Evolutionary conservation across 2,888 invertebrate species (phyloP), one percentile per base, ranked within the genome.

Genomic region (Phalangium opilio): DNA sequence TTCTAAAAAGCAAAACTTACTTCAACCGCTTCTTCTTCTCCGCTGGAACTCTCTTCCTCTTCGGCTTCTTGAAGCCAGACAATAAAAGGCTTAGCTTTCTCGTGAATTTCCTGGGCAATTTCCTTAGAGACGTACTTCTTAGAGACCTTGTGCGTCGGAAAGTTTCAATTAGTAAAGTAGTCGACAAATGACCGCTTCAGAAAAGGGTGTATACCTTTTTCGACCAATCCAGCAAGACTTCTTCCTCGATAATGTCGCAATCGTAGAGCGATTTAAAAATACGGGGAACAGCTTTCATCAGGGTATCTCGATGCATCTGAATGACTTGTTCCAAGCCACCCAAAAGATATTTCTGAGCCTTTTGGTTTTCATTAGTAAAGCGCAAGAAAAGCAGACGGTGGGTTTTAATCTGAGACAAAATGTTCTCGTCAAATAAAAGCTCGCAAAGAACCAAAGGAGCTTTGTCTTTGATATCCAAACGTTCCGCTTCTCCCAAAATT

Each of bases 251-350:
- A 60, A 98, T 83, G 70, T 98, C 98, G 58, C 73, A 67, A 70
- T 98, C 96, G 70, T 98, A 98, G 62, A 98, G 78, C 56, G 83
- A 70, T 74, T 90, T 90, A 57, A 91, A 75, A 59, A 90, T 80
- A 64, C 80, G 81, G 57, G 87, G 78, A 59, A 91, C 85, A 67
- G 89, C 89, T 49, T 81, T 75, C 74, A 96, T 76, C 59, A 98
- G 75, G 45, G 73, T 69, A 51, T 78, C 75, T 58, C 77, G 76
- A 68, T 87, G 81, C 57, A 84, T 71, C 48, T 79, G 82, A 58
- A 90, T 83, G 43, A 95, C 78, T 66, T 89, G 89, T 64, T 96
- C 95, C 62, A 98, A 76, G 49, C 93, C 96, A 61, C 93, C 85
- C 60, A 98, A 76, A 58, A 96, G 75, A 70, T 91, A 85, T 57